Evolutionary conservation across 2,113 vertebrate genomes (phyloP).

Genomic region (Pteruthius melanotis): DNA sequence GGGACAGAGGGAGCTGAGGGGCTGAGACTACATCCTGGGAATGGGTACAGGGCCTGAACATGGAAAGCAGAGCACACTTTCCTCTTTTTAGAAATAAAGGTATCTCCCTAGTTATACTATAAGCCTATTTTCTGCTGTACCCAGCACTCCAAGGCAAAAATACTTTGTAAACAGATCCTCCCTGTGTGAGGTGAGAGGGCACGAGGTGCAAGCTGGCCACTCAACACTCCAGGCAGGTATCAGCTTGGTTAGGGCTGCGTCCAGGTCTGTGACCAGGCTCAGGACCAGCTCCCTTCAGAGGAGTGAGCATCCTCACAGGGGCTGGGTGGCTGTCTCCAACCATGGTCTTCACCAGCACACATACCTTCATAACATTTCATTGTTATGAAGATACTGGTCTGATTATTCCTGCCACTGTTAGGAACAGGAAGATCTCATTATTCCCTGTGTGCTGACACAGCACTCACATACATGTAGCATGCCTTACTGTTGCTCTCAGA

Average conservation of each 20-base stretch:
- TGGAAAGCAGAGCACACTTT: background rate
- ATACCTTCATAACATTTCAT: too few relatives aligned
- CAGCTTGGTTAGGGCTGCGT: background rate
- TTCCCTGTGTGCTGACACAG: background rate
- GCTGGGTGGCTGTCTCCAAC: background rate
- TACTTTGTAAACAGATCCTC: background rate
- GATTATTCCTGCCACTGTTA: background rate
- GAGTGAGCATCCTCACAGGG: background rate
- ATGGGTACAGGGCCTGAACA: accelerated
- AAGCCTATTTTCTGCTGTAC: background rate
- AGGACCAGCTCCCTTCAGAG: background rate
- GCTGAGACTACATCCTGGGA: background rate
- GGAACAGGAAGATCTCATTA: background rate
- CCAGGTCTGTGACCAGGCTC: background rate
- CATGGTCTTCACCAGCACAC: background rate
- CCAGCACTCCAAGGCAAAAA: background rate
- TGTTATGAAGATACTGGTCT: background rate
- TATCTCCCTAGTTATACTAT: background rate
- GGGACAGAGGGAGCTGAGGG: background rate
- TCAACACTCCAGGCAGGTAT: background rate
- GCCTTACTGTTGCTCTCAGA: background rate
- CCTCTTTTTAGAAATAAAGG: background rate
- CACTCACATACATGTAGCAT: accelerated
- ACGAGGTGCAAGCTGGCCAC: background rate
- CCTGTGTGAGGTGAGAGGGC: background rate